Base-by-base conservation (phyloP, 1,140 invertebrate genomes). In the Bombus superbus region DNA sequence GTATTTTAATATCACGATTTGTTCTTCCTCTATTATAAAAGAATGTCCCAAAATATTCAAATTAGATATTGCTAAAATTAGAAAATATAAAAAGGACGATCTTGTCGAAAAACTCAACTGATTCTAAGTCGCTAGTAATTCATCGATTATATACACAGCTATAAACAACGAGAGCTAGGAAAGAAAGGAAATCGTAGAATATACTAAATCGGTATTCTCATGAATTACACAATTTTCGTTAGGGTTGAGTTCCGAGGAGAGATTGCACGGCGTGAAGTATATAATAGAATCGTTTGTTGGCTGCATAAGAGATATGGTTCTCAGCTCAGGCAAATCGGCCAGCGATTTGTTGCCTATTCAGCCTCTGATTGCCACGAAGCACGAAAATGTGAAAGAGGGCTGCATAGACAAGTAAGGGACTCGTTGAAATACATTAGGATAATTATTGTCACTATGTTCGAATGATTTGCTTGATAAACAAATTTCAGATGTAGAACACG, bases 271-370 rank as follows among this genome's bases (percentile, higher is more conserved):
- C 79, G 98, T 98, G 1, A 98, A 98, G 94, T 98, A 98, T 91
- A 98, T 98, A 62, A 98, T 98, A 86, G 98, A 98, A 95, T 98
- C 98, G 22, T 99, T 99, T 94, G 97, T 98, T 68, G 98, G 98
- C 5, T 99, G 98, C 92, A 98, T 99, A 83, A 97, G 97, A 91
- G 97, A 98, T 90, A 97, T 99, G 94, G 96, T 97, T 18, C 95
- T 98, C 38, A 97, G 97, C 93, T 97, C 97, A 6, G 97, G 97
- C 11, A 98, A 98, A 95, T 97, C 97, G 2, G 97, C 97, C 1
- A 97, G 97, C 40, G 97, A 98, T 95, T 95, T 98, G 44, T 93
- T 98, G 62, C 97, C 97, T 13, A 98, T 98, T 84, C 96, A 96
- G 47, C 97, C 98, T 13, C 93, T 98, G 18, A 97, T 98, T 85